A percentile compares a stretch with the other conserved stretches of the same genome.
phyloP scores from a whole-genome alignment of 1,140 invertebrate species.

The Tetramorium alpestre region DNA sequence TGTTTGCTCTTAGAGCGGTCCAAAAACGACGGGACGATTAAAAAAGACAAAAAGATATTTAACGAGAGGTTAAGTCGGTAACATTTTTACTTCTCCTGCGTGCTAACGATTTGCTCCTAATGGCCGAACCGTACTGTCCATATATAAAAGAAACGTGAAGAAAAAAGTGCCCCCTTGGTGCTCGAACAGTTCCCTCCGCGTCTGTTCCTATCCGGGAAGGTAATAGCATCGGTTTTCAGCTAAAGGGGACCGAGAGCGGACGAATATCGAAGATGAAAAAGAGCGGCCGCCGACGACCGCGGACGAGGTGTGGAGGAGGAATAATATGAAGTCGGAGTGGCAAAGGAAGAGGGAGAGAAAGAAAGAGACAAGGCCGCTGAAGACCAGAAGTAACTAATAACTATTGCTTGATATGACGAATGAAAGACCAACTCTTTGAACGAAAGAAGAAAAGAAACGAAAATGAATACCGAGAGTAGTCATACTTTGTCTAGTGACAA shows the following conservation, averaged over 20 bases:
- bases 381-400: constrained; percentile 26
- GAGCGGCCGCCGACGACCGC: constrained; percentile 24
- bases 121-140: constrained; percentile 52
- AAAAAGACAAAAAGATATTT: constrained; percentile 54
- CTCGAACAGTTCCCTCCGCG: background rate
- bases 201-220: constrained; percentile 7
- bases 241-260: constrained; percentile 28
- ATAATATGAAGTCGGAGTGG: constrained; percentile 63
- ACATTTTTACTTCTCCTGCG: constrained; percentile 59
- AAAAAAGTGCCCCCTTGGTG: constrained; percentile 30
- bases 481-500: background rate
- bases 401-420: constrained; percentile 13
- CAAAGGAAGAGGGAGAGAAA: constrained; percentile 26
- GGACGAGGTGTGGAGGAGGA: constrained; percentile 49
- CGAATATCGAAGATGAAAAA: constrained; percentile 64
- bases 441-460: background rate
- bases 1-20: constrained; percentile 39
- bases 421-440: background rate
- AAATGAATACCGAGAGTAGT: background rate
- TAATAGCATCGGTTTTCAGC: constrained; percentile 59
- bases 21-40: constrained; percentile 38
- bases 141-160: constrained; percentile 43
- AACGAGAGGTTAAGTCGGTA: constrained; percentile 58
- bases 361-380: constrained; percentile 44
- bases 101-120: constrained; percentile 51